Evolutionary conservation across 2,797 vertebrate genomes (phyloP).

Genomic region (Fringilla coelebs): DNA sequence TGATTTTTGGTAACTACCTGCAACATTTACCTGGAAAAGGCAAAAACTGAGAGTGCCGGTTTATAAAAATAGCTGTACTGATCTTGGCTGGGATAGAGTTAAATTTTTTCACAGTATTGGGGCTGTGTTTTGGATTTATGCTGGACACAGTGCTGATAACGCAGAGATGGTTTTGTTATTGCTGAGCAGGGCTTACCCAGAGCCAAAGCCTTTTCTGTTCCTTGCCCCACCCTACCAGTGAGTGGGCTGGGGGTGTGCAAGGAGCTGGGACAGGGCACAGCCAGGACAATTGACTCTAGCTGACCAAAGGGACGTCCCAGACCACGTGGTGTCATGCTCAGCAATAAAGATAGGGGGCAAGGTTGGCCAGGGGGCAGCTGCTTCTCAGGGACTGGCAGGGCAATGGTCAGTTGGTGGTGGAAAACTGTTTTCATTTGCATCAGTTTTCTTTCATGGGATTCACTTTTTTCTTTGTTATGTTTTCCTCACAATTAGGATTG

Average conservation of each 20-base stretch:
- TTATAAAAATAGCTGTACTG: neutral
- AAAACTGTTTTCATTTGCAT: neutral
- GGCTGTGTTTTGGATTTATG: neutral
- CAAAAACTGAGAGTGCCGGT: neutral
- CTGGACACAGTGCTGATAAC: neutral
- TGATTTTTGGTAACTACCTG: neutral
- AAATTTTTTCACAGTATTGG: neutral
- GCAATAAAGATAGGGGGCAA: neutral
- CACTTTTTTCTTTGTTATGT: neutral
- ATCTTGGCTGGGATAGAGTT: neutral
- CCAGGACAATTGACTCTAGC: neutral
- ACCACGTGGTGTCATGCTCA: neutral
- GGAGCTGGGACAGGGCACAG: neutral
- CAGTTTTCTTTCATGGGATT: neutral
- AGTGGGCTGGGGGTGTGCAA: neutral
- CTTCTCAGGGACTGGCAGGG: neutral
- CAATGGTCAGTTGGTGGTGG: neutral
- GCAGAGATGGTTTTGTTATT: neutral
- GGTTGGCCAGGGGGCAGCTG: neutral
- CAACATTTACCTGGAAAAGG: neutral
- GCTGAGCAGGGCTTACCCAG: neutral
- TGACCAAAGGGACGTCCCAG: neutral
- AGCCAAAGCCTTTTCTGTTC: neutral
- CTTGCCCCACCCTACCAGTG: fast-evolving
- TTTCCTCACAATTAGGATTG: neutral